Evolutionary conservation across 2,888 invertebrate genomes (phyloP).

Genomic region (Meta bourneti): DNA sequence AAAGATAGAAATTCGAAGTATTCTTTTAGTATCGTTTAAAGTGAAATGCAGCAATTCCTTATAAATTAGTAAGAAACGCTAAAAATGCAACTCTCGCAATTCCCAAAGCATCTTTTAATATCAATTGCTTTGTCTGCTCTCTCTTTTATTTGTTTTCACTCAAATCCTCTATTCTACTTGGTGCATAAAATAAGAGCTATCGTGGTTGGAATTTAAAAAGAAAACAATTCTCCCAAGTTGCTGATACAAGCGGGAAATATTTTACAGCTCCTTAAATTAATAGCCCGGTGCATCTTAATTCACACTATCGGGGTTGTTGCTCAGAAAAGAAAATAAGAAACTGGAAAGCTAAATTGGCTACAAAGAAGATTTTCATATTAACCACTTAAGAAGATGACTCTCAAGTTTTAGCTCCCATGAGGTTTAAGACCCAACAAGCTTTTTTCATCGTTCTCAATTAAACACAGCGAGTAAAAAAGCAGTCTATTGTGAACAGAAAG

Average conservation of each 20-base stretch:
- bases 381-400: neutral
- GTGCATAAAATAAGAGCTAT: neutral
- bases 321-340: neutral
- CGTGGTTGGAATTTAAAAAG: neutral
- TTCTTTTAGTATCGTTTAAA: too few species aligned
- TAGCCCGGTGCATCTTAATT: neutral
- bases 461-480: neutral
- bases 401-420: neutral
- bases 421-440: neutral
- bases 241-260: neutral
- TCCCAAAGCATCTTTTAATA: neutral
- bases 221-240: neutral
- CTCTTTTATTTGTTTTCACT: neutral
- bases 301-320: neutral
- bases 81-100: neutral
- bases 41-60: too few species aligned
- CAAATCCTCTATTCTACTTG: neutral
- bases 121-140: neutral
- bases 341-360: neutral
- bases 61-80: neutral
- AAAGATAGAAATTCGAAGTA: too few species aligned
- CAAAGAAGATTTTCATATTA: neutral
- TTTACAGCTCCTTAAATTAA: neutral
- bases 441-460: neutral
- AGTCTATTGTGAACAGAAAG: neutral